A percentile compares a stretch with the other conserved stretches of the same genome.
phyloP scores from a whole-genome alignment of 1,140 invertebrate species.

The Eupeodes corollae region DNA sequence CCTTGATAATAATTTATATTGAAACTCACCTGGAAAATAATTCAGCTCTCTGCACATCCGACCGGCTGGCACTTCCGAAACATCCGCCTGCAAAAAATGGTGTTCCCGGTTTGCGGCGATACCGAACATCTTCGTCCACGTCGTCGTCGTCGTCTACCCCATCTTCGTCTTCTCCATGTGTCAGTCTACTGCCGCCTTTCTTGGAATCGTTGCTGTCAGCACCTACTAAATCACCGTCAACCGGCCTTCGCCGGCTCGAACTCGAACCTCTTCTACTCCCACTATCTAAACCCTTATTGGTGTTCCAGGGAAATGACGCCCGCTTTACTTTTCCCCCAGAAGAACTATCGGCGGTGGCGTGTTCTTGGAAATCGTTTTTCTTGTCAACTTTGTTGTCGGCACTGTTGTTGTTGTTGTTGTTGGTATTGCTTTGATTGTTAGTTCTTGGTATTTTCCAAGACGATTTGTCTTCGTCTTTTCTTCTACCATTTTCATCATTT shows the following conservation, averaged over 20 bases:
- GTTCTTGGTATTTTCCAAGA: not conserved
- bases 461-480: not conserved
- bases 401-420: too few relatives aligned
- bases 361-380: not conserved
- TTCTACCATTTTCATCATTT: not conserved
- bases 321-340: not conserved
- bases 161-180: too few relatives aligned
- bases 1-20: too few relatives aligned
- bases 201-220: not conserved
- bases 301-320: not conserved
- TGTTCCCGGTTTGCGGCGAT: not conserved
- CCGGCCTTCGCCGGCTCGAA: not conserved
- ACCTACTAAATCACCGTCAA: not conserved
- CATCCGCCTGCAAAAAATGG: conserved; percentile 6
- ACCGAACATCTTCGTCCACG: too few relatives aligned
- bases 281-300: not conserved
- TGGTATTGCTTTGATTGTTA: conserved; percentile 6
- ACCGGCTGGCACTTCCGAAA: not conserved
- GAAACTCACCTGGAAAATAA: conserved; percentile 6
- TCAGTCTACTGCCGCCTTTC: too few relatives aligned
- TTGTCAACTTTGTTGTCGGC: not conserved
- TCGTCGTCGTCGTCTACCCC: too few relatives aligned
- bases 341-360: not conserved
- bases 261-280: not conserved
- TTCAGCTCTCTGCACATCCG: conserved; percentile 5